Evolutionary conservation across 2,888 invertebrate genomes (phyloP), one percentile per base, ranked within the genome.

Genomic region (Apodemia duryi): DNA sequence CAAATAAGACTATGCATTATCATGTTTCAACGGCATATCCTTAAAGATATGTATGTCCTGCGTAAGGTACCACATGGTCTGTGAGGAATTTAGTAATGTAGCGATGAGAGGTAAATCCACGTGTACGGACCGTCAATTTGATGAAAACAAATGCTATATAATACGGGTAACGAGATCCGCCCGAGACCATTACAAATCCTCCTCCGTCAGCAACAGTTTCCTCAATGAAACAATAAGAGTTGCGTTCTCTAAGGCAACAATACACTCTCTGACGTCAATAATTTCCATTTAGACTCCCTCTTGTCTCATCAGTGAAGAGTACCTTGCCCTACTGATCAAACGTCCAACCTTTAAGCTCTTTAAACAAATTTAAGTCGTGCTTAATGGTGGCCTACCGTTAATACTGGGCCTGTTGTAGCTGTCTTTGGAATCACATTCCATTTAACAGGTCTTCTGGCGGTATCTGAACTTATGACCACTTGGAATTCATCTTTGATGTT

Each of bases 401-500:
- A 4, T 4, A 4, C 32, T 32, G 32, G 2, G 32, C 49, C 49
- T 49, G 11, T 49, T 49, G 49, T 13, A 10, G 49, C 13, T 49
- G 7, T 5, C 49, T 49, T 49, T 13, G 49, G 13, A 49, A 10
- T 49, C 49, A 49, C 13, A 10, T 13, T 49, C 4, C 5, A 13
- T 13, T 13, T 13, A 13, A 13, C 49, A 13, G 13, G 49, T 49
- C 49, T 49, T 13, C 49, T 13, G n/a, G 66, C 66, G 38, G 68
- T 67, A 64, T 66, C 62, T 67, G 66, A 66, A 64, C 67, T 68
- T 65, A 61, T 66, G 63, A 67, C 63, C 49, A 64, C 61, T 69
- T 66, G 61, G 63, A 64, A 64, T 64, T 64, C 65, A 46, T 67
- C 43, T 61, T 67, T 68, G 64, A 52, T 66, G 63, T 67, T 68